phyloP scores from a whole-genome alignment of 2,888 invertebrate genomes.

The Celastrina argiolus region DNA sequence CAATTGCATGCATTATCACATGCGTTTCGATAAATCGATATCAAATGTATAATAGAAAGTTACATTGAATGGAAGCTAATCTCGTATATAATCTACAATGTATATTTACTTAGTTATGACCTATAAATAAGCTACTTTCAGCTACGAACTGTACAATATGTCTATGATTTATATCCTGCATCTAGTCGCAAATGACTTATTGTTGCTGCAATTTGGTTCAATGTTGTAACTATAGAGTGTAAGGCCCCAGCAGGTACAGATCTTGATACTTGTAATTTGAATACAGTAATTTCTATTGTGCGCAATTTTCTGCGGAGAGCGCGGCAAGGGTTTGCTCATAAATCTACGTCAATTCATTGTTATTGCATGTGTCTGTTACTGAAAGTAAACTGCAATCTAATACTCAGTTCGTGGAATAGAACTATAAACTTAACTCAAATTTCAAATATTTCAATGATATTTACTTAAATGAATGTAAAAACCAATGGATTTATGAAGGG shows the following conservation, averaged over 20 bases:
- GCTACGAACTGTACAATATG: constrained; percentile 33
- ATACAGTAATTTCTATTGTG: constrained; percentile 19
- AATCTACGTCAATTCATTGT: constrained; percentile 5
- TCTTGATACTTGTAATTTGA: constrained; percentile 19
- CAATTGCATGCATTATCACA: constrained; percentile 6
- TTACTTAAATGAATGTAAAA: not conserved
- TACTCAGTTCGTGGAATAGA: not conserved
- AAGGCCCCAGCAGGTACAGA: constrained; percentile 4
- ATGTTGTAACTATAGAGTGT: constrained; percentile 14
- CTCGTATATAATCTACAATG: constrained; percentile 56
- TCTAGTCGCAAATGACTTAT: constrained; percentile 14
- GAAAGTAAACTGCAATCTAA: not conserved
- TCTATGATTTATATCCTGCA: constrained; percentile 13
- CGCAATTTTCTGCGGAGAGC: not conserved
- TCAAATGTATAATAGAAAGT: constrained; percentile 49
- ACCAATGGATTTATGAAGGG: not conserved
- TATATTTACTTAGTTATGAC: constrained; percentile 50
- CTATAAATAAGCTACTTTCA: constrained; percentile 56
- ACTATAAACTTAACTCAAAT: not conserved
- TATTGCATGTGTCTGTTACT: not conserved
- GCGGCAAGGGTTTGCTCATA: not conserved
- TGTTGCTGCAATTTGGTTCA: constrained; percentile 11
- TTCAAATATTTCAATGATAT: not conserved
- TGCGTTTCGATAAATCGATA: constrained; percentile 2
- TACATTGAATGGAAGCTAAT: constrained; percentile 65